These are phyloP conservation scores for Entomobrya proxima DNA, from an alignment of 2,888 invertebrate species.

Conservation along the genomic window DNA sequence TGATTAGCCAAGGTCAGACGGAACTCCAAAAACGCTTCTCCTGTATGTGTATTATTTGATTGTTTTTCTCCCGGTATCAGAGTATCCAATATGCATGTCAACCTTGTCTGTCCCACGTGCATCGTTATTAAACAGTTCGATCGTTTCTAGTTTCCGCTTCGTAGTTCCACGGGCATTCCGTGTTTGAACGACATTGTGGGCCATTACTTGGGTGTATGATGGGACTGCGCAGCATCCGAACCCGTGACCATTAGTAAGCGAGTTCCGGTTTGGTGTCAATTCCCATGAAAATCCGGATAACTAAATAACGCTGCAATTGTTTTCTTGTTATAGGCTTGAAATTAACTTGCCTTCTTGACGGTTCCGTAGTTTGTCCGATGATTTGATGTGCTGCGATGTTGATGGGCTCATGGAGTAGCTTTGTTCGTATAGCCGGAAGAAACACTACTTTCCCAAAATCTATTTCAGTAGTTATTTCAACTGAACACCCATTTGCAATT, in stretches of 20 bases:
- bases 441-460: constrained; percentile 12
- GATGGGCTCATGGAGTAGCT: neutral
- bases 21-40: neutral
- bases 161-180: neutral
- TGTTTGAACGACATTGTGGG: neutral
- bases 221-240: neutral
- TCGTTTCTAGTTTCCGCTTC: neutral
- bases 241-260: constrained; percentile 39
- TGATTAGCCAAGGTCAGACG: neutral
- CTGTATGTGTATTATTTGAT: neutral
- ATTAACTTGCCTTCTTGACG: neutral
- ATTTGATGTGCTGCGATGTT: neutral
- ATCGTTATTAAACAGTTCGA: neutral
- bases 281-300: constrained; percentile 38
- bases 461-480: neutral
- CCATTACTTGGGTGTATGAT: neutral
- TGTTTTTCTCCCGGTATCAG: neutral
- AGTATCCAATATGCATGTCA: neutral
- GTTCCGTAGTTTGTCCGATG: neutral
- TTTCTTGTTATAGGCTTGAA: neutral
- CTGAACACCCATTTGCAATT: neutral
- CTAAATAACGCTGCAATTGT: constrained; percentile 13
- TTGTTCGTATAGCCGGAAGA: neutral
- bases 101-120: neutral
- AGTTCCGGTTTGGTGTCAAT: constrained; percentile 40